Evolutionary conservation across 2,113 vertebrate species (phyloP).

Genomic region (Isichthys henryi): DNA sequence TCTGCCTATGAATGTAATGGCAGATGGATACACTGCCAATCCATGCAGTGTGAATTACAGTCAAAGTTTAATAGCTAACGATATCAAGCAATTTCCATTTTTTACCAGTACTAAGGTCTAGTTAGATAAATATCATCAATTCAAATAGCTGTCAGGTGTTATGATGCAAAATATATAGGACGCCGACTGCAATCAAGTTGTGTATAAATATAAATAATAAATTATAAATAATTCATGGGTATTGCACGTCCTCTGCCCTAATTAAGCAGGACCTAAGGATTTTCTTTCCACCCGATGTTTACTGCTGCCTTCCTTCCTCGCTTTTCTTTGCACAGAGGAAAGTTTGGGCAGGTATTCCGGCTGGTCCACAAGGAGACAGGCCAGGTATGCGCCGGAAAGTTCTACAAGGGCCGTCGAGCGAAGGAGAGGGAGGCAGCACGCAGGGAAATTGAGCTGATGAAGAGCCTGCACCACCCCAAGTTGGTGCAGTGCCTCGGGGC

Average conservation of each 20-base stretch:
- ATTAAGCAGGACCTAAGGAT: not conserved
- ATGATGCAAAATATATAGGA: not conserved
- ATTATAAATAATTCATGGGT: not conserved
- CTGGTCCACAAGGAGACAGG: constrained; percentile 65
- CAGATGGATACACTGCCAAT: not conserved
- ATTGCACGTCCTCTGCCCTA: not conserved
- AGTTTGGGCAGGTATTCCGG: constrained; percentile 69
- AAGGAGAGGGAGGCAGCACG: constrained; percentile 57
- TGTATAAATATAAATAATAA: not conserved
- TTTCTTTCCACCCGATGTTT: not conserved
- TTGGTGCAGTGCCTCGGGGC: constrained; percentile 73
- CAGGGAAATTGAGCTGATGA: constrained; percentile 75
- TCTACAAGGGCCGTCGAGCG: constrained; percentile 52
- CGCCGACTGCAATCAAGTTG: not conserved
- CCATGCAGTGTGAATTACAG: not conserved
- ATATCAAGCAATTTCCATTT: not conserved
- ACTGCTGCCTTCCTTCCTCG: not conserved
- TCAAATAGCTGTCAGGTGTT: not conserved
- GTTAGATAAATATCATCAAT: not conserved
- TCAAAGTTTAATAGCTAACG: not conserved
- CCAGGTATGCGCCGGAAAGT: constrained; percentile 68
- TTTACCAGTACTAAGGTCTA: not conserved
- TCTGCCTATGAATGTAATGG: not conserved
- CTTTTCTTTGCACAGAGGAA: constrained; percentile 57
- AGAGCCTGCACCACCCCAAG: constrained; percentile 67